phyloP scores from a whole-genome alignment of 2,888 invertebrate genomes.

The Scaptomyza parva region DNA sequence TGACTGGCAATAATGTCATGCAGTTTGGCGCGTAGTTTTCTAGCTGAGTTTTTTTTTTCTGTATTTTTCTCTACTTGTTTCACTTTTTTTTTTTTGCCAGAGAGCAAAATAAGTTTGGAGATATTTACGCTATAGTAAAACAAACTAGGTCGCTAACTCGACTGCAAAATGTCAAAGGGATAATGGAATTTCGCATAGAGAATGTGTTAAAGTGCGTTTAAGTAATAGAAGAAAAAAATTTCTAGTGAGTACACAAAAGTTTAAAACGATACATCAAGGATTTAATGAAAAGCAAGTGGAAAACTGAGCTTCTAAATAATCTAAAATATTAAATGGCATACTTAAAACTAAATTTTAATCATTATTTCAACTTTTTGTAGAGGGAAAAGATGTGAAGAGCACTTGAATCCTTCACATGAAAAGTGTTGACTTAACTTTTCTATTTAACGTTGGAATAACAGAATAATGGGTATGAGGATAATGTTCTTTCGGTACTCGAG shows the following conservation, averaged over 20 bases:
- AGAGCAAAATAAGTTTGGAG: constrained; percentile 39
- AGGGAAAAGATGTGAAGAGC: too few relatives aligned
- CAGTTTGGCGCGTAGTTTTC: constrained; percentile 65
- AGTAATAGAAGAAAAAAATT: constrained; percentile 1
- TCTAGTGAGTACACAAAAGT: background rate
- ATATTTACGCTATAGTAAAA: constrained; percentile 47
- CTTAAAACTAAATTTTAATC: background rate
- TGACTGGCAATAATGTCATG: constrained; percentile 72
- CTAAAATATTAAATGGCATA: background rate
- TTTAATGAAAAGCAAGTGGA: background rate
- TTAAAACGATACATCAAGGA: background rate
- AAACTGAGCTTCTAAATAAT: background rate
- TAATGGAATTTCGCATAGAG: constrained; percentile 64
- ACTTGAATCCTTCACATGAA: too few relatives aligned
- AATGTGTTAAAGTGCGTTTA: constrained; percentile 45
- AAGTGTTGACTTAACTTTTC: background rate
- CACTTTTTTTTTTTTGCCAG: constrained; percentile 17
- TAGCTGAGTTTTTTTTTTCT: constrained; percentile 30
- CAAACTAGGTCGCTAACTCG: constrained; percentile 69
- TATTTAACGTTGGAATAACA: background rate
- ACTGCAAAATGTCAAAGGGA: constrained; percentile 72
- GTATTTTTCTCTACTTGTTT: constrained; percentile 13
- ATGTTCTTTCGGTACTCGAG: background rate
- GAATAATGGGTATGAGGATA: background rate
- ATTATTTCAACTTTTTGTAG: too few relatives aligned